phyloP scores from a whole-genome alignment of 2,888 invertebrate genomes.

The Thumatha senex region DNA sequence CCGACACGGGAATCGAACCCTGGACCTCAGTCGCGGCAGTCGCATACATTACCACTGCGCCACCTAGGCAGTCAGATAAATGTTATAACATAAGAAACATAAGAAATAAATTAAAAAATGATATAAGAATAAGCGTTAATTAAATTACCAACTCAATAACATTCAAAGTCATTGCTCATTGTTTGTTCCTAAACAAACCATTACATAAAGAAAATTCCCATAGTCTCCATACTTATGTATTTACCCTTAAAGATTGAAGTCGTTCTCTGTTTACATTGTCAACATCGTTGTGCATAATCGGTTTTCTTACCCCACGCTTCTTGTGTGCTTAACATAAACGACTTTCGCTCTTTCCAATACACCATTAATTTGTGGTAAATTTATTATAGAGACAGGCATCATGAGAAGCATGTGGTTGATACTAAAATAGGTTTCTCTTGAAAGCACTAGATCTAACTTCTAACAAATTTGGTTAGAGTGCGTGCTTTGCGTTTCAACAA shows the following conservation, averaged over 20 bases:
- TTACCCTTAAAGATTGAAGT: constrained; percentile 62
- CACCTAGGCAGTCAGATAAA: no score
- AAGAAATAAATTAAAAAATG: no score
- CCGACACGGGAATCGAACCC: no score
- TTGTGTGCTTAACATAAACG: constrained; percentile 49
- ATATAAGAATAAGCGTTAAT: no score
- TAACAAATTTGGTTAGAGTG: no score
- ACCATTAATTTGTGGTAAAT: constrained; percentile 22
- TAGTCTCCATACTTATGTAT: constrained; percentile 39
- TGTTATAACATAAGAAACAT: no score
- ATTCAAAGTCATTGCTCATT: background rate
- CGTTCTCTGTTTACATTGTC: constrained; percentile 58
- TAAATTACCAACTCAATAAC: background rate
- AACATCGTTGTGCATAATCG: constrained; percentile 72
- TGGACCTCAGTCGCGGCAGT: no score
- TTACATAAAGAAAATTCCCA: constrained; percentile 16
- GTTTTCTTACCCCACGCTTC: constrained; percentile 46
- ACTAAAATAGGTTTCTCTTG: constrained; percentile 4
- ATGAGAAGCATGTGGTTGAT: constrained; percentile 1
- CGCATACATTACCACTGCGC: no score
- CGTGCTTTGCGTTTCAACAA: background rate
- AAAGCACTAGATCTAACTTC: constrained; percentile 4
- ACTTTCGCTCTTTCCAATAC: constrained; percentile 44
- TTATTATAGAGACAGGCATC: constrained; percentile 9
- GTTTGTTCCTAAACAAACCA: constrained; percentile 11